Conservation (phyloP, 2,797 vertebrate species). For the Ctenochaetus hawaiiensis region DNA sequence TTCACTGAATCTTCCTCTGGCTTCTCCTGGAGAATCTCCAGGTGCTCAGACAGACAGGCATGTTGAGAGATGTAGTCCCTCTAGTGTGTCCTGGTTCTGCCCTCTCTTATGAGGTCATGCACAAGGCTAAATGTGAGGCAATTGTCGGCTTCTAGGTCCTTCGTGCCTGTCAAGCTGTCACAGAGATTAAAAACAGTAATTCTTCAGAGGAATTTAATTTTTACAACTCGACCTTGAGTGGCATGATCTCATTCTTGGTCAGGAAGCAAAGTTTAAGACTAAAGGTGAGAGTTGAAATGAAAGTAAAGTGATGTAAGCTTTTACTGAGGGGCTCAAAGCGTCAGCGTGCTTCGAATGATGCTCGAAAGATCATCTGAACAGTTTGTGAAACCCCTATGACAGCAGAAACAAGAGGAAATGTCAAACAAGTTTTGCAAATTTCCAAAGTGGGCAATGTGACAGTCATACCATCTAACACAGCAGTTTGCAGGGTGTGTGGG, state of each 20-base stretch:
- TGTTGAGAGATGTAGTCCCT: neutral
- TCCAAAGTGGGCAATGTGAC: neutral
- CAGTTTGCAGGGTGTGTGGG: too few relatives aligned
- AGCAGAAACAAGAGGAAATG: too few relatives aligned
- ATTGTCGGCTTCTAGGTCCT: neutral
- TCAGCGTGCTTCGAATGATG: neutral
- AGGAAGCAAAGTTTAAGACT: neutral
- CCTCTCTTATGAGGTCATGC: neutral
- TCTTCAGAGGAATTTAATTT: constrained; percentile 1
- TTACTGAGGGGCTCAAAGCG: neutral
- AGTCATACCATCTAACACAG: neutral
- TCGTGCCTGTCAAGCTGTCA: neutral
- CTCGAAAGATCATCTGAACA: neutral
- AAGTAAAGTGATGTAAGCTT: neutral
- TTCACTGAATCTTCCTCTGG: neutral
- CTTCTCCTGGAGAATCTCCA: neutral
- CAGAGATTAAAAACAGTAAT: constrained; percentile 1
- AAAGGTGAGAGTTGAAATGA: neutral
- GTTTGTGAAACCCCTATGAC: neutral
- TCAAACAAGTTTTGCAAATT: neutral
- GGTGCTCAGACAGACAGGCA: neutral
- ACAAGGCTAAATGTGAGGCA: neutral
- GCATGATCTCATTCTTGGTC: constrained; percentile 7
- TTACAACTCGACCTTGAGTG: neutral
- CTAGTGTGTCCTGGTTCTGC: neutral